Conservation (phyloP, 2,113 vertebrate species). For the Xiphophorus couchianus region DNA sequence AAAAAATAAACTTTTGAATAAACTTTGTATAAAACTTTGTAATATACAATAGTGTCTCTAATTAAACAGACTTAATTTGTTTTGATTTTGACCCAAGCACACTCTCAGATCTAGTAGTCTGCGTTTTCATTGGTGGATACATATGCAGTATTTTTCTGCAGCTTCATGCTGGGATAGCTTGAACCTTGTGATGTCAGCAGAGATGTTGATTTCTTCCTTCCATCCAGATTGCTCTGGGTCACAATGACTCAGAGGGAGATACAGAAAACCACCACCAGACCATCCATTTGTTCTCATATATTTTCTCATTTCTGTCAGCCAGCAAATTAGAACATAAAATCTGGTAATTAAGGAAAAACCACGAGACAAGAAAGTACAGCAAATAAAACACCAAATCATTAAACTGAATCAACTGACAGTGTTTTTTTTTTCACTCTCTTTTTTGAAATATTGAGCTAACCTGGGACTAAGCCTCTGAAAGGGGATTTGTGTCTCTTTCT, state of each 20-base stretch:
- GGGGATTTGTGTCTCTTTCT: neutral
- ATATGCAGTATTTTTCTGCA: conserved; percentile 23
- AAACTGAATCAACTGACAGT: neutral
- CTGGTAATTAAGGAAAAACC: conserved; percentile 6
- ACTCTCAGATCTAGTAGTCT: conserved; percentile 4
- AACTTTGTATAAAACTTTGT: too few species aligned
- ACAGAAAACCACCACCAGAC: conserved; percentile 21
- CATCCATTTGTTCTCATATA: conserved; percentile 29
- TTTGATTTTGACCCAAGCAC: conserved; percentile 73
- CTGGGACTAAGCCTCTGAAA: neutral
- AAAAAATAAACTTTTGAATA: too few species aligned
- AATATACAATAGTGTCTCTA: too few species aligned
- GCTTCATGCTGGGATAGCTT: conserved; percentile 38
- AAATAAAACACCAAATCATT: neutral
- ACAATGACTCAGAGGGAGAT: conserved; percentile 44
- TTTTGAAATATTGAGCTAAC: conserved; percentile 15
- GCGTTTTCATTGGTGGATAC: conserved; percentile 29
- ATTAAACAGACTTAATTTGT: conserved; percentile 29
- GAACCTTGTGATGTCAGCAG: conserved; percentile 42
- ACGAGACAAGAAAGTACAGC: neutral
- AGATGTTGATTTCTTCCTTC: conserved; percentile 23
- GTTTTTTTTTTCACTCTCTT: neutral
- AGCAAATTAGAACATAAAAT: conserved; percentile 14
- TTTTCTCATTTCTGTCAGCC: conserved; percentile 29
- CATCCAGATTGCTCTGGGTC: conserved; percentile 41